phyloP scores from a whole-genome alignment of 2,797 vertebrate genomes.

The Pelodytes ibericus region DNA sequence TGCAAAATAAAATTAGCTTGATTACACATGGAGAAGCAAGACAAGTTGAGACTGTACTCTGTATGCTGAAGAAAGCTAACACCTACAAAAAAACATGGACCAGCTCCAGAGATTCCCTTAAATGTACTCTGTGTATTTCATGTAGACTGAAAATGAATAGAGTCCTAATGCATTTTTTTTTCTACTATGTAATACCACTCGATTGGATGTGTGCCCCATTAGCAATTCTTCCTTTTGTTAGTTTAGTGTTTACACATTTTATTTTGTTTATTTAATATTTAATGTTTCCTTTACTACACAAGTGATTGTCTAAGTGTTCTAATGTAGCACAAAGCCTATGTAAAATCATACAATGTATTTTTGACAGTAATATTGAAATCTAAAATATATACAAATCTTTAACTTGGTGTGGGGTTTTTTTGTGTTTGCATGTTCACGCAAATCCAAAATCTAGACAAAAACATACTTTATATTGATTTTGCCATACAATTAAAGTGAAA shows the following conservation, averaged over 20 bases:
- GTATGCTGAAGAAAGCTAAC: conserved; percentile 58
- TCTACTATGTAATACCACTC: conserved; percentile 98
- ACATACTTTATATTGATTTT: no score
- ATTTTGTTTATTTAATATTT: conserved; percentile 99
- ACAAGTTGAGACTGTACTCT: conserved; percentile 57
- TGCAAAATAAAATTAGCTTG: conserved; percentile 8
- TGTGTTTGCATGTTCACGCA: conserved; percentile 27
- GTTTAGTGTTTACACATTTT: conserved; percentile 97
- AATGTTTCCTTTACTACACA: conserved; percentile 97
- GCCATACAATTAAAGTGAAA: no score
- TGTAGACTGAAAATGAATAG: conserved; percentile 89
- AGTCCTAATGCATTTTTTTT: conserved; percentile 82
- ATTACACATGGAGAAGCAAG: conserved; percentile 20
- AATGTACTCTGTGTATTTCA: conserved; percentile 88
- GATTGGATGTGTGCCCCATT: conserved; percentile 97
- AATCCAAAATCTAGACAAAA: no score
- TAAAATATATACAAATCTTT: conserved; percentile 94
- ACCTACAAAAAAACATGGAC: conserved; percentile 74
- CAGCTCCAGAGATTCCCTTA: conserved; percentile 77
- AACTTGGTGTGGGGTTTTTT: conserved; percentile 75
- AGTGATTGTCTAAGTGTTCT: conserved; percentile 91
- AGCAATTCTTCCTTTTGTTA: conserved; percentile 87
- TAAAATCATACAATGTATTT: conserved; percentile 99
- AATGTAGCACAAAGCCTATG: conserved; percentile 96
- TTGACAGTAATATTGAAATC: conserved; percentile 98